Evolutionary conservation across 35 echinoderm and acorn worm species (phyloP), one percentile per base, ranked within the genome.

Genomic region (Ophioderma brevispina): DNA sequence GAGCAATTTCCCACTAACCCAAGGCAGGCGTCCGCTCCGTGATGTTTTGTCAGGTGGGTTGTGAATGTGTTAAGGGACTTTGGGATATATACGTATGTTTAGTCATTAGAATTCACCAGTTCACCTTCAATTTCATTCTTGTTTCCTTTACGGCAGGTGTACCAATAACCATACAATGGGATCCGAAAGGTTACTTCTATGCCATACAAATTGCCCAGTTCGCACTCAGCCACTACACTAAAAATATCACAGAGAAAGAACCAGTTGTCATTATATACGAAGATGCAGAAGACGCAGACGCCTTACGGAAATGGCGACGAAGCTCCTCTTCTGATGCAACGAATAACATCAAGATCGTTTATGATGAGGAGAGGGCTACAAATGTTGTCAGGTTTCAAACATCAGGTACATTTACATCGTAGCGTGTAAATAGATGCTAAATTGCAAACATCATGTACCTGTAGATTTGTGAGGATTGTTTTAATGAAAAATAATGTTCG

Each of bases 131-230:
- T n/a, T n/a, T n/a, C n/a, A n/a, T n/a, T n/a, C n/a, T n/a, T n/a
- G n/a, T n/a, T n/a, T n/a, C n/a, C n/a, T n/a, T n/a, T n/a, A 46
- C 17, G 4, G 41, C 41, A 98, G 96, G 96, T 90, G 96, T 99
- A 21, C 97, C 97, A 31, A 81, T 98, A 31, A 93, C 93, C 8
- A 95, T 85, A 13, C 96, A 98, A 75, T 98, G 96, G 96, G 96
- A 87, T 25, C 86, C 87, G 14, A 87, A 95, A 55, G 94, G 97
- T 34, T 99, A 99, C 88, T 99, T 95, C 88, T 99, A 99, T 37
- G 92, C 97, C 37, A 99, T 99, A 46, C 97, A 99, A 80, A 88
- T 99, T n/a, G 87, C 93, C 35, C 97, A 99, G 91, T 99, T 95
- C 91, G 97, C 93, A 35, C 85, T 99, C 32, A 99, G 93, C 82